These are phyloP conservation scores for Amaurobius ferox DNA, from an alignment of 2,888 invertebrate species.

Conservation along the genomic window DNA sequence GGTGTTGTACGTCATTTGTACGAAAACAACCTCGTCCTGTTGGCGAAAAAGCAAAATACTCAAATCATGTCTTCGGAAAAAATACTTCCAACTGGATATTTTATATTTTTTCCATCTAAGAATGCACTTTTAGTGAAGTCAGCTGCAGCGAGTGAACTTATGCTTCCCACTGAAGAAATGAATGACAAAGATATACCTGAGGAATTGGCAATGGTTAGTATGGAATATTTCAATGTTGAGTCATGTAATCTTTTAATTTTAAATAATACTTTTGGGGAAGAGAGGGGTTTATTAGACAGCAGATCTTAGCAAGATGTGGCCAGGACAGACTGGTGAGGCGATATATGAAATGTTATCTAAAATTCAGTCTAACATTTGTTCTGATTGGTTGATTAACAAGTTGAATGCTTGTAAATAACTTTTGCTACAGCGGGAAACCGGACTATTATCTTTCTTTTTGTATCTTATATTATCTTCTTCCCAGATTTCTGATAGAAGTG, in stretches of 20 bases:
- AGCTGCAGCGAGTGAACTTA: slow-evolving; percentile 40
- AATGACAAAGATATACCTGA: slow-evolving; percentile 26
- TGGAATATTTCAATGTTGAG: background rate
- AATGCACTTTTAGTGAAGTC: slow-evolving; percentile 44
- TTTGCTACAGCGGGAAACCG: no score
- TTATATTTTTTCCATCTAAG: slow-evolving; percentile 35
- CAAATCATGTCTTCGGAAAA: background rate
- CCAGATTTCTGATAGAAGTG: no score
- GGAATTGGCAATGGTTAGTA: slow-evolving; percentile 23
- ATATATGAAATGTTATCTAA: no score
- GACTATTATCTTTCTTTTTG: no score
- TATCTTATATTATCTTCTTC: no score
- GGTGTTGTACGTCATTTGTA: slow-evolving; percentile 11
- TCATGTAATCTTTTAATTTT: background rate
- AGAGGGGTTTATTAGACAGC: no score
- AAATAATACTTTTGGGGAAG: no score
- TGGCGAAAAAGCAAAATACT: slow-evolving; percentile 29
- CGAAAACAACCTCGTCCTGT: slow-evolving; percentile 18
- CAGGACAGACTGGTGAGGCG: no score
- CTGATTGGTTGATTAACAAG: no score
- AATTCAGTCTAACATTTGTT: no score
- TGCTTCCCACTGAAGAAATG: slow-evolving; percentile 33
- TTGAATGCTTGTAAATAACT: no score
- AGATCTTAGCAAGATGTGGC: background rate
- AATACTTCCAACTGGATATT: slow-evolving; percentile 28